Base-by-base conservation (phyloP, 2,888 invertebrate species). In the Pherbina coryleti region DNA sequence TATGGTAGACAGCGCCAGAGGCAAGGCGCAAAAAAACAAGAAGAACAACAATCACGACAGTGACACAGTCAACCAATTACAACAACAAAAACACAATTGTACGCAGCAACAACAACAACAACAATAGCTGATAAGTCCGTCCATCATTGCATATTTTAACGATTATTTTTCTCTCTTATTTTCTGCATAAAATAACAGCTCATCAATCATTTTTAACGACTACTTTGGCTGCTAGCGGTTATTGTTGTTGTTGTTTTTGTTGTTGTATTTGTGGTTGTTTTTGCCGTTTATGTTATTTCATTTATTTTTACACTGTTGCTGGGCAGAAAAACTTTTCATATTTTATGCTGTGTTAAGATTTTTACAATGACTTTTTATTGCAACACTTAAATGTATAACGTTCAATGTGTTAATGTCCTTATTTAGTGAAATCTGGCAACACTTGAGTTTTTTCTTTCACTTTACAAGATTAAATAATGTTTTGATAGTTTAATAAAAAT, bases 141-240 rank as follows among this genome's bases (percentile, higher is more conserved):
- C 7, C 44, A 44, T 11, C 44, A 44, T 44, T 11, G 44, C 44
- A 44, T 44, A 44, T 44, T 11, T 44, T 44, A 44, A 44, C 44
- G 11, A 44, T 44, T 44, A 44, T 14, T 44, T 44, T 44, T 44
- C 11, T 44, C 44, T 44, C 11, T 14, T 14, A 11, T 44, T 44
- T 44, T 44, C 37, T 8, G 37, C 14, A 44, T 44, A 37, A 44
- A 19, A 67, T 67, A 37, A 37, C 44, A n/a, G 44, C 25, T 66
- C 66, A 66, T 66, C 66, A 34, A 44, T 67, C 67, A 67, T 37
- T 67, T 66, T 67, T 67, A 67, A 67, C 37, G 67, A 67, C 19
- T 34, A 67, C 9, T 67, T 67, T 67, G 44, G 19, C 44, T 66
- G 34, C 19, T 66, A 66, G 44, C 44, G 11, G 44, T 60, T 60